Evolutionary conservation across 1,140 invertebrate genomes (phyloP), one percentile per base, ranked within the genome.

Genomic region (Heliothis subflexa): DNA sequence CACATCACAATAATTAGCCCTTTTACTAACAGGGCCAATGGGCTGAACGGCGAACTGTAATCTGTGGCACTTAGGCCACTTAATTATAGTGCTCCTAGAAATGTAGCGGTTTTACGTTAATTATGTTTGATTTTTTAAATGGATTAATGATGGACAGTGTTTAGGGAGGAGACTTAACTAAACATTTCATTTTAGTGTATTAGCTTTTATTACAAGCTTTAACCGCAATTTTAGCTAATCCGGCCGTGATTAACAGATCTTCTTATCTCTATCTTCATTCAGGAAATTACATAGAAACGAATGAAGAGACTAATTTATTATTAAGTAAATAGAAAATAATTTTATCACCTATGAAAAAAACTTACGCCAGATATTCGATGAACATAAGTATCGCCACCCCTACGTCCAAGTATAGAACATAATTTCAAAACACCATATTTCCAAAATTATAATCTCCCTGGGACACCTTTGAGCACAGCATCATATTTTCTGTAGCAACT

Each of bases 1-100:
- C 49, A 55, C 52, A 62, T 75, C 57, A 74, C 85, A 83, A 84
- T 91, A 92, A 93, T 92, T 93, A 91, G 88, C 83, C 89, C 88
- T 87, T 91, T 88, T 83, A 82, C 81, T 93, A 90, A 92, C 89
- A 83, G 33, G 33, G 33, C 33, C 33, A 40, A 86, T 81, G 85
- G 79, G 79, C 75, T 80, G 80, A 81, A 83, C 81, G 81, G 78
- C 80, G 80, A 81, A 83, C 81, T 82, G 78, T 91, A 89, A 75
- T 62, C 73, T 75, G 21, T 49, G 21, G 47, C 21, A 75, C 59
- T 75, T 64, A 64, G 21, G 61, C 16, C 16, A 49, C 75, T 57
- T 88, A 86, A 89, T 86, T 76, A 85, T 55, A 80, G 78, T 13
- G 33, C 4, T n/a, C 14, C 21, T n/a, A 18, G 66, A 13, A 14